Percentiles rank a stretch among this genome's conserved stretches.
phyloP scores from a whole-genome alignment of 2,113 vertebrate genomes.

The Chlorodrepanis virens region DNA sequence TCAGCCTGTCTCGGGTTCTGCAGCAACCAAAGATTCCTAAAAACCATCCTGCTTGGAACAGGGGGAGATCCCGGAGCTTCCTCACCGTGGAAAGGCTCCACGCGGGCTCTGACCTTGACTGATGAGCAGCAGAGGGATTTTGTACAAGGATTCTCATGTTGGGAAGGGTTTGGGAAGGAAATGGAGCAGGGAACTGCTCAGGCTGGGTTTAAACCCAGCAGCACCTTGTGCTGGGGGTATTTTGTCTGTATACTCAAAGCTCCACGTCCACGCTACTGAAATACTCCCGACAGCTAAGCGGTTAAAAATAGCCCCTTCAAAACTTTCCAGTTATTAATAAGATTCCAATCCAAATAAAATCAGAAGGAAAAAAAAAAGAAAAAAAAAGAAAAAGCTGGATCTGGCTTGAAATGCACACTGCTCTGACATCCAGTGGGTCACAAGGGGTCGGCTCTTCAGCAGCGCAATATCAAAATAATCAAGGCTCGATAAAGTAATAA shows the following conservation, averaged over 20 bases:
- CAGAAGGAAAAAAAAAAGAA: neutral
- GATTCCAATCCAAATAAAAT: neutral
- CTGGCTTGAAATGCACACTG: neutral
- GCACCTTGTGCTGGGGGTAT: accelerated
- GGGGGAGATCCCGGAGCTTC: neutral
- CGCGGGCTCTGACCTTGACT: accelerated
- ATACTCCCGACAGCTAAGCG: neutral
- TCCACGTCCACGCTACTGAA: accelerated
- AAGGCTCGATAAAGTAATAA: neutral
- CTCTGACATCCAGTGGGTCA: neutral
- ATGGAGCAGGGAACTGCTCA: neutral
- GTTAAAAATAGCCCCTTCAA: neutral
- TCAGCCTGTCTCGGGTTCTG: neutral
- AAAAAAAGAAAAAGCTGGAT: neutral
- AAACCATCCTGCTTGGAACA: neutral
- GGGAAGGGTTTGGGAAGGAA: neutral
- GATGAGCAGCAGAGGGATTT: neutral
- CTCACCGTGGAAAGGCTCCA: neutral
- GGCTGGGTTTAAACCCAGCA: neutral
- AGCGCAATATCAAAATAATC: neutral
- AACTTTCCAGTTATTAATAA: neutral
- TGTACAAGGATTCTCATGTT: neutral
- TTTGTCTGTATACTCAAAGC: accelerated
- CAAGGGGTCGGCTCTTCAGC: neutral
- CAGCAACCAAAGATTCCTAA: neutral